Base-by-base conservation (phyloP, 2,113 vertebrate genomes). In the Spheniscus mendiculus region DNA sequence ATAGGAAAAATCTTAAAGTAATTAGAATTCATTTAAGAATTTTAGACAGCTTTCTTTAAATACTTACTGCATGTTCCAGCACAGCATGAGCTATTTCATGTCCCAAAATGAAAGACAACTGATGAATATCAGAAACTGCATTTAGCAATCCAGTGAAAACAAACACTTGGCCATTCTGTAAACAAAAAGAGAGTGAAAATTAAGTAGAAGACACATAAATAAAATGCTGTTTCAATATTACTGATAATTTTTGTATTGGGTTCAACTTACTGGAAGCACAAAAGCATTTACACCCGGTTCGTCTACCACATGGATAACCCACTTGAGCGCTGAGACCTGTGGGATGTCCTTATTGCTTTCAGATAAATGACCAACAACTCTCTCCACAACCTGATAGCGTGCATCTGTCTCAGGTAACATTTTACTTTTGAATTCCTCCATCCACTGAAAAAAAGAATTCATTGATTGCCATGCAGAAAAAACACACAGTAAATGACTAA, bases 51-150 rank as follows among this genome's bases (percentile, higher is more conserved):
- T 59, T 83, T 63, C 56, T 91, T 94, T 45, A 76, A 83, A 86
- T 79, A 99, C 99, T 99, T 98, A 99, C 99, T 16, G 99, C 98
- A 44, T 99, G 99, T 83, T 98, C 99, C 72, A 99, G 97, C 34
- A 99, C 71, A 34, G 98, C 99, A 1, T 99, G 99, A 92, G 99
- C 99, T 97, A 99, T 99, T 98, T 99, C 99, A 71, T 99, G 99
- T 82, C 99, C 99, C 93, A 99, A 95, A 96, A 99, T 98, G 85
- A 99, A 98, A 76, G 98, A 97, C 20, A 99, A 98, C 95, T 99
- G 99, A 97, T 99, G 98, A 69, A 98, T 62, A 92, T 99, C 99
- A 53, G 98, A 97, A 78, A 99, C 98, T 6, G 98, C 98, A 8
- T 98, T 95, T 80, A 99, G 95, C 98, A 99, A 98, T 58, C 99